Conservation (phyloP, 2,888 invertebrate genomes). For the Cataglyphis albicans region DNA sequence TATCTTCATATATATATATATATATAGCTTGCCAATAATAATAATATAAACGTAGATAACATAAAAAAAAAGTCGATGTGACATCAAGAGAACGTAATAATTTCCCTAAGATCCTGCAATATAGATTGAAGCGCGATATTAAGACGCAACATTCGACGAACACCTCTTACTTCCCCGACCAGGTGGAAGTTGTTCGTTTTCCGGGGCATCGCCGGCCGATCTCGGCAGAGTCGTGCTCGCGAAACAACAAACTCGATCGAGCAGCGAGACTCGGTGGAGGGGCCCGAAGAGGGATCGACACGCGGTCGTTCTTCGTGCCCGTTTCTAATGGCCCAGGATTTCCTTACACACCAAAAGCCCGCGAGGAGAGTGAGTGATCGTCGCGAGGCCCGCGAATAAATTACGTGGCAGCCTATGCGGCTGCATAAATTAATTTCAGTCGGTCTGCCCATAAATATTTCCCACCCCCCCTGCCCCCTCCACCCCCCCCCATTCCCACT, state of each 20-base stretch:
- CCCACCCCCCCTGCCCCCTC: conserved; percentile 72
- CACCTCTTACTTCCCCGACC: conserved; percentile 14
- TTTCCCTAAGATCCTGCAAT: neutral
- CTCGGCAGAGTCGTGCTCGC: conserved; percentile 46
- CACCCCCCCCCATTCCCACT: conserved; percentile 66
- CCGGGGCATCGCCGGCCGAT: conserved; percentile 36
- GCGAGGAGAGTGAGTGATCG: conserved; percentile 84
- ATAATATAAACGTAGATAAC: neutral
- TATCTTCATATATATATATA: no score
- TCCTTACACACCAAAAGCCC: conserved; percentile 82
- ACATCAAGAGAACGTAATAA: neutral
- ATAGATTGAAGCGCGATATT: conserved; percentile 7
- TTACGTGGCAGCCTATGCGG: conserved; percentile 84
- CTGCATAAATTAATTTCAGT: conserved; percentile 85
- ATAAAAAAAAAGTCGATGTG: neutral
- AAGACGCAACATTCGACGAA: neutral
- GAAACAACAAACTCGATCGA: conserved; percentile 57
- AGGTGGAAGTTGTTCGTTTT: conserved; percentile 24
- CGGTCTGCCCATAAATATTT: conserved; percentile 83
- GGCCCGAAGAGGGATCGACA: conserved; percentile 60
- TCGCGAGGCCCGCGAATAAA: conserved; percentile 83
- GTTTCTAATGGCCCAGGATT: conserved; percentile 79
- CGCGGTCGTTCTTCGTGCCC: conserved; percentile 71
- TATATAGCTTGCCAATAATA: neutral
- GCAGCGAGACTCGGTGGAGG: conserved; percentile 54